These are phyloP conservation scores for Halcyon badia DNA, from an alignment of 2,797 vertebrate species.

Conservation along the genomic window DNA sequence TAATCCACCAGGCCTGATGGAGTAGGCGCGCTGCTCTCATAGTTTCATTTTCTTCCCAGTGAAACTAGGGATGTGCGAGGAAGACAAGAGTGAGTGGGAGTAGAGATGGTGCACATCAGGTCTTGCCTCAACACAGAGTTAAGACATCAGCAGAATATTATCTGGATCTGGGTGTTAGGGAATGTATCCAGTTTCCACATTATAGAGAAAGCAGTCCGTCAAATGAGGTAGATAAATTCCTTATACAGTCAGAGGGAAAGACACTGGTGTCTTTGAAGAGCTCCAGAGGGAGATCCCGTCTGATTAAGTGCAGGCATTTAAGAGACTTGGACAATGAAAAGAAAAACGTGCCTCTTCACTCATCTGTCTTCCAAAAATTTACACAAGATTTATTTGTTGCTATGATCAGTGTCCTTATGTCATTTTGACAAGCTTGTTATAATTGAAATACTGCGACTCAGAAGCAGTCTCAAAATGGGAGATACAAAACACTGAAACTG, in stretches of 20 bases:
- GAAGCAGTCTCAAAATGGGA: background rate
- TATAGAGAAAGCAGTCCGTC: background rate
- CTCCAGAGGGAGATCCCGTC: constrained; percentile 35
- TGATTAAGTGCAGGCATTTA: constrained; percentile 31
- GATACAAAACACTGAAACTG: background rate
- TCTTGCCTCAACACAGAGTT: background rate
- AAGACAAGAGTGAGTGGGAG: background rate
- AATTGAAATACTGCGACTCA: background rate
- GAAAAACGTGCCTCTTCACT: constrained; percentile 17
- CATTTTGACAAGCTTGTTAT: background rate
- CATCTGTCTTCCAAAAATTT: background rate
- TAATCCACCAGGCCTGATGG: background rate
- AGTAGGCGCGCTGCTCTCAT: background rate
- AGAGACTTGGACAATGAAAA: constrained; percentile 22
- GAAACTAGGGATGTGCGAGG: background rate
- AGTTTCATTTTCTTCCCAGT: background rate
- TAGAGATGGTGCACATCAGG: background rate
- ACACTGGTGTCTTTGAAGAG: constrained; percentile 16
- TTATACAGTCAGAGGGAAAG: constrained; percentile 13
- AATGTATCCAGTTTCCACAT: background rate
- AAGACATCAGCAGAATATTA: background rate
- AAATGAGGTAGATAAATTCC: constrained; percentile 41
- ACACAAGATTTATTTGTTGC: constrained; percentile 24
- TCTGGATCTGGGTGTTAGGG: background rate
- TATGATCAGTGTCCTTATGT: background rate